These are phyloP conservation scores for Schlechtendalia chinensis DNA, from an alignment of 1,140 invertebrate species.

Conservation along the genomic window DNA sequence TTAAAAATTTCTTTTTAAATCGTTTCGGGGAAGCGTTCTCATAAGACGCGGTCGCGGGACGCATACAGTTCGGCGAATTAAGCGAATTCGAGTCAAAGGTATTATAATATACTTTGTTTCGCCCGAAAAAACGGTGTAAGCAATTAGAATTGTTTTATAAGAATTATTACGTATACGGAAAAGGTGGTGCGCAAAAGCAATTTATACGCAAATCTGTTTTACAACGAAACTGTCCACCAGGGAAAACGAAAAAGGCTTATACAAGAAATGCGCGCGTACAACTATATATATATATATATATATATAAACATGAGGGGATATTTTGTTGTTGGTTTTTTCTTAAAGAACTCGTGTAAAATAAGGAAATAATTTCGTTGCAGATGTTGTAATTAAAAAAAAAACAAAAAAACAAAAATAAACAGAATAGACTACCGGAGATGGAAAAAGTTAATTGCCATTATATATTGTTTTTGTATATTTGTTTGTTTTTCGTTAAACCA, in stretches of 20 bases:
- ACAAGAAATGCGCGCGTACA: slow-evolving; percentile 2
- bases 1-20: not conserved
- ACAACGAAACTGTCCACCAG: slow-evolving; percentile 49
- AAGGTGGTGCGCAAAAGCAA: slow-evolving; percentile 40
- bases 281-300: not conserved
- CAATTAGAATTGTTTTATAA: slow-evolving; percentile 46
- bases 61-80: no score
- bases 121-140: slow-evolving; percentile 3
- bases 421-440: not conserved
- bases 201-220: slow-evolving; percentile 50
- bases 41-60: no score
- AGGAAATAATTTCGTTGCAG: slow-evolving; percentile 44
- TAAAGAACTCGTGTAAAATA: slow-evolving; percentile 32
- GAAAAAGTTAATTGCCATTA: slow-evolving; percentile 36
- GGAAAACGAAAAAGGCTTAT: slow-evolving; percentile 48
- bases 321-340: not conserved
- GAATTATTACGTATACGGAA: slow-evolving; percentile 33
- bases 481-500: slow-evolving; percentile 1
- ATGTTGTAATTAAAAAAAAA: slow-evolving; percentile 46
- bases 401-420: not conserved
- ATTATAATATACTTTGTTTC: not conserved
- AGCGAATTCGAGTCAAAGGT: no score
- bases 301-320: slow-evolving; percentile 3
- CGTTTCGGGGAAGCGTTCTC: not conserved
- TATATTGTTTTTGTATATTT: not conserved